Evolutionary conservation across 2,797 vertebrate genomes (phyloP), one percentile per base, ranked within the genome.

Genomic region (Cyclopterus lumpus): DNA sequence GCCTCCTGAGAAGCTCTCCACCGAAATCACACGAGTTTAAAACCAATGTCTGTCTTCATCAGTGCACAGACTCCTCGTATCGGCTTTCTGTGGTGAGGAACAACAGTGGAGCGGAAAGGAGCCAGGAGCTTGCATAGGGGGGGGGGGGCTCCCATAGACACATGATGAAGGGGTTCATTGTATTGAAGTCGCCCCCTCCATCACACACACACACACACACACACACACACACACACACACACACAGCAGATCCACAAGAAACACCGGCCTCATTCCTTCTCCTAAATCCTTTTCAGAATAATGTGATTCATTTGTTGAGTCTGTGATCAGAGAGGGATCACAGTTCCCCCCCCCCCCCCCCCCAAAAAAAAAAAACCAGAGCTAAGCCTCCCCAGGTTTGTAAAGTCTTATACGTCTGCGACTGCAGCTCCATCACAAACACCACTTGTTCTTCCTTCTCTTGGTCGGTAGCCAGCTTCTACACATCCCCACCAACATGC

Each of bases 241-340:
- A 11, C n/a, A 62, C 74, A 40, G 62, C 62, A 57, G 67, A 67
- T 66, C 61, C 42, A 61, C 15, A 8, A 68, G 48, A 75, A 70
- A 76, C 69, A 18, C 53, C 73, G 80, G 53, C 18, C 69, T 58
- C 58, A 18, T 30, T 80, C 54, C 38, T 62, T 62, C 40, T 75
- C 61, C 36, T 54, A 60, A 81, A 85, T 38, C 77, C 70, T 82
- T n/a, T 57, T 64, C 64, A 84, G 63, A 58, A 70, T n/a, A 80
- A 86, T 48, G 57, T 77, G 81, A 86, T 88, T 88, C 88, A 93
- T 93, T 93, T 90, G 90, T 92, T 91, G 90, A 91, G 75, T 82
- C 57, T 77, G 38, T 71, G 85, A 80, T 40, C 71, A 75, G 63
- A 75, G 61, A 61, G 30, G 58, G 68, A 49, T 64, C 61, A 68